Percentiles rank a stretch among this genome's conserved stretches.
Evolutionary conservation across 1,140 invertebrate species (phyloP).

Genomic region (Bathynomus jamesi): DNA sequence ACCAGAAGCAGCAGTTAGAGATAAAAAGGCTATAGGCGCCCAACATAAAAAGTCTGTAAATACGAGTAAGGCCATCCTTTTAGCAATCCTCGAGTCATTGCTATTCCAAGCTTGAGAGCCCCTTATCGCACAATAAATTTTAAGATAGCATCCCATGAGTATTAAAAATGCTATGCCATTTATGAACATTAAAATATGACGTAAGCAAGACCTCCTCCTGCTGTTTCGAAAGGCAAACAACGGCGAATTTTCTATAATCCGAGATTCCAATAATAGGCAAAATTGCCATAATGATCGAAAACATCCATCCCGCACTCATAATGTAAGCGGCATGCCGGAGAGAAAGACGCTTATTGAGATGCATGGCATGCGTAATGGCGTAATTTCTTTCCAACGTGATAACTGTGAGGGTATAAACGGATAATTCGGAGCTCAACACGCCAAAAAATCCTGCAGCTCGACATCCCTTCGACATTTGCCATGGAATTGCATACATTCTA

Average conservation of each 20-base stretch:
- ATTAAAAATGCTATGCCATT: conserved; percentile 90
- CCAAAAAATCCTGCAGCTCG: conserved; percentile 91
- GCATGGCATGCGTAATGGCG: conserved; percentile 96
- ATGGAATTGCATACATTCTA: conserved; percentile 89
- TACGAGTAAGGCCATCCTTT: conserved; percentile 91
- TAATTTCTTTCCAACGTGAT: conserved; percentile 95
- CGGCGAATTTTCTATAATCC: conserved; percentile 91
- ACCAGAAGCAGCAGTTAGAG: conserved; percentile 83
- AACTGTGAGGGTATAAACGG: conserved; percentile 89
- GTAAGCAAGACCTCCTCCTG: conserved; percentile 63
- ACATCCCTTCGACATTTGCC: conserved; percentile 92
- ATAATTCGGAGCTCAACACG: conserved; percentile 78
- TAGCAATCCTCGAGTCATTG: conserved; percentile 93
- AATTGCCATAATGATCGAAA: conserved; percentile 77
- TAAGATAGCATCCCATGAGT: conserved; percentile 89
- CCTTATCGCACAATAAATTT: conserved; percentile 93
- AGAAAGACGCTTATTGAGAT: conserved; percentile 86
- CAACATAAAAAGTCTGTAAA: conserved; percentile 97
- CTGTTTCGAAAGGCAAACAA: conserved; percentile 92
- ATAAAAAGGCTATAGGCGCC: conserved; percentile 96
- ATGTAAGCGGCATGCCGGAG: conserved; percentile 79
- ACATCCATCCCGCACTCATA: conserved; percentile 87
- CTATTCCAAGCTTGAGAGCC: conserved; percentile 92
- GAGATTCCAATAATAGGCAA: conserved; percentile 81
- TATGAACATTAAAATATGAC: conserved; percentile 87